A percentile compares a stretch with the other conserved stretches of the same genome.
Conservation (phyloP, 2,888 invertebrate species). For the Machimus atricapillus region DNA sequence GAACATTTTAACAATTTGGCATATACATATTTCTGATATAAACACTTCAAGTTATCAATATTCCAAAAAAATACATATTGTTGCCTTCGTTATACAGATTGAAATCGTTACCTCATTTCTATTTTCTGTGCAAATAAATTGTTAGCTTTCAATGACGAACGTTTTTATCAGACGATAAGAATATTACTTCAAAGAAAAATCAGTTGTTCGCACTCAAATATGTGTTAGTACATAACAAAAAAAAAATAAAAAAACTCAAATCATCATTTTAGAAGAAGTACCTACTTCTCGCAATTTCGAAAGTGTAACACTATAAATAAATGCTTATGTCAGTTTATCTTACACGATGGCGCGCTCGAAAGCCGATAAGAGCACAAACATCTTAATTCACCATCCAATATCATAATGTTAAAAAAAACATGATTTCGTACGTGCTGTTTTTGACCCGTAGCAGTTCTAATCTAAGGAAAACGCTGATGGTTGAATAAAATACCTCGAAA, state of each 20-base stretch:
- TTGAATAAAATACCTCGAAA: background rate
- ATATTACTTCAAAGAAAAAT: background rate
- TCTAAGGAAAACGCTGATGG: background rate
- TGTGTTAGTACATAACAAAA: background rate
- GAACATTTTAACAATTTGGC: background rate
- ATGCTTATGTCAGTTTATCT: background rate
- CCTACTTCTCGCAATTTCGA: background rate
- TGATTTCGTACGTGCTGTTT: background rate
- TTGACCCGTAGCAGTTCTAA: background rate
- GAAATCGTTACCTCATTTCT: background rate
- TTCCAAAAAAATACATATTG: background rate
- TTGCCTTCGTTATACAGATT: background rate
- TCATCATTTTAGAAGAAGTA: background rate
- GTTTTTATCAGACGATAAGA: background rate
- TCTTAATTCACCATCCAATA: background rate
- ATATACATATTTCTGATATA: background rate
- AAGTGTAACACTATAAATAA: background rate
- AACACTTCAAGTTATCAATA: background rate
- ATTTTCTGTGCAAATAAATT: background rate
- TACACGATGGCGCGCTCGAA: background rate
- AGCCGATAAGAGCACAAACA: background rate
- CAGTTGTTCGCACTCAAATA: background rate
- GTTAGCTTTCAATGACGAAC: background rate
- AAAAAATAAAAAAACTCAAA: background rate
- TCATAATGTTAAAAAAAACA: background rate